phyloP scores from a whole-genome alignment of 1,140 invertebrate genomes.

The Hestina assimilis region DNA sequence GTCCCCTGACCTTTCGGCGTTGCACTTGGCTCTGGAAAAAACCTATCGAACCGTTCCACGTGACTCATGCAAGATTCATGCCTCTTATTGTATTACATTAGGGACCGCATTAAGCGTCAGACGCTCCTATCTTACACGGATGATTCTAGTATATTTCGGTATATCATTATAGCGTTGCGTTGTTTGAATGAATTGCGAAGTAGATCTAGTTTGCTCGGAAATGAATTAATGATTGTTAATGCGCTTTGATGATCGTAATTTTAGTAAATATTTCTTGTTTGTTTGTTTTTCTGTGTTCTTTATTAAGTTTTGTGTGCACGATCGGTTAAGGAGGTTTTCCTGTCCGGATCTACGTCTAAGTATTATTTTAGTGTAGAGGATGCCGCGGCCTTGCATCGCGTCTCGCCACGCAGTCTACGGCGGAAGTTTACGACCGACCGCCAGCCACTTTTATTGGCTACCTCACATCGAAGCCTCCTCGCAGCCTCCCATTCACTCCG shows the following conservation, averaged over 20 bases:
- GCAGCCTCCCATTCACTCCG: conserved; percentile 74
- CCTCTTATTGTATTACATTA: conserved; percentile 52
- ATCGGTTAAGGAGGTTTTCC: not conserved
- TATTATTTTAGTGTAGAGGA: conserved; percentile 35
- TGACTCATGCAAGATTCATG: conserved; percentile 57
- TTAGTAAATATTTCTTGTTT: not conserved
- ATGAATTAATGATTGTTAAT: conserved; percentile 35
- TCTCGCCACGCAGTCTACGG: conserved; percentile 75
- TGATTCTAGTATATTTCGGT: conserved; percentile 45
- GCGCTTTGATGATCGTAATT: not conserved
- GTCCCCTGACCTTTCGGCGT: conserved; percentile 62
- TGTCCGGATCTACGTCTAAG: conserved; percentile 22
- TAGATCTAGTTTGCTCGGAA: conserved; percentile 40
- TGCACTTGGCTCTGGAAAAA: conserved; percentile 64
- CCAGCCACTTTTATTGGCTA: conserved; percentile 75
- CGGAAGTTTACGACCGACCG: conserved; percentile 68
- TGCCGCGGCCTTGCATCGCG: conserved; percentile 51
- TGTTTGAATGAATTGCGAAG: conserved; percentile 46
- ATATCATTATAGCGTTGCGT: conserved; percentile 37
- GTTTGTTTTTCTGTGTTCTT: conserved; percentile 2
- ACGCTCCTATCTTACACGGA: conserved; percentile 29
- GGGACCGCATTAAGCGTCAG: conserved; percentile 43
- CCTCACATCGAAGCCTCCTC: conserved; percentile 71
- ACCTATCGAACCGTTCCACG: conserved; percentile 41
- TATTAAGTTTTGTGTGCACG: not conserved